Conservation (phyloP, 2,113 vertebrate genomes). For the Garra rufa region DNA sequence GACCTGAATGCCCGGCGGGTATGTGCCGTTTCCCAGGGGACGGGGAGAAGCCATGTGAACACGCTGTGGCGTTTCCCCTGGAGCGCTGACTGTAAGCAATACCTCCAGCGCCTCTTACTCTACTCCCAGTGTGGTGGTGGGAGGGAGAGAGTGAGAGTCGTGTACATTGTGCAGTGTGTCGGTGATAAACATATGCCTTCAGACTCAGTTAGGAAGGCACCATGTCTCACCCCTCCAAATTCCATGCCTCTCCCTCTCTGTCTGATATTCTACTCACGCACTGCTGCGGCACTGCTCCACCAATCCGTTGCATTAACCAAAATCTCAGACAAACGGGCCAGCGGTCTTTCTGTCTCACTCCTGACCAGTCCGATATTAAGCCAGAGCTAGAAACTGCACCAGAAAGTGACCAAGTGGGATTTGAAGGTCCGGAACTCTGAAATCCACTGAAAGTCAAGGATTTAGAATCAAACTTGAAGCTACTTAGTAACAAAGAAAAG, state of each 20-base stretch:
- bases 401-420: neutral
- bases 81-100: conserved; percentile 40
- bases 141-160: neutral
- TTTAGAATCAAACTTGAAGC: neutral
- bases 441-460: neutral
- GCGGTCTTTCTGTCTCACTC: conserved; percentile 64
- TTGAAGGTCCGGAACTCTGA: neutral
- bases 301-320: conserved; percentile 82
- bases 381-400: conserved; percentile 14
- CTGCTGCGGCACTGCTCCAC: conserved; percentile 88
- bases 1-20: conserved; percentile 40
- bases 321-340: conserved; percentile 83
- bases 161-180: conserved; percentile 34
- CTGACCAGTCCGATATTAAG: conserved; percentile 66
- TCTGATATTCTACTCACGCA: conserved; percentile 89
- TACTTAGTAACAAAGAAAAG: neutral
- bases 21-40: conserved; percentile 47
- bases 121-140: neutral
- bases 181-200: conserved; percentile 26
- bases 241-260: conserved; percentile 57
- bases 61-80: conserved; percentile 21
- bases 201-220: conserved; percentile 46
- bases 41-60: conserved; percentile 26
- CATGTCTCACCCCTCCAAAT: conserved; percentile 61
- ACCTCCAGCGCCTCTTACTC: conserved; percentile 28